These are phyloP conservation scores for Melanotaenia pygmaea DNA, from an alignment of 2,797 vertebrate species.

Conservation along the genomic window DNA sequence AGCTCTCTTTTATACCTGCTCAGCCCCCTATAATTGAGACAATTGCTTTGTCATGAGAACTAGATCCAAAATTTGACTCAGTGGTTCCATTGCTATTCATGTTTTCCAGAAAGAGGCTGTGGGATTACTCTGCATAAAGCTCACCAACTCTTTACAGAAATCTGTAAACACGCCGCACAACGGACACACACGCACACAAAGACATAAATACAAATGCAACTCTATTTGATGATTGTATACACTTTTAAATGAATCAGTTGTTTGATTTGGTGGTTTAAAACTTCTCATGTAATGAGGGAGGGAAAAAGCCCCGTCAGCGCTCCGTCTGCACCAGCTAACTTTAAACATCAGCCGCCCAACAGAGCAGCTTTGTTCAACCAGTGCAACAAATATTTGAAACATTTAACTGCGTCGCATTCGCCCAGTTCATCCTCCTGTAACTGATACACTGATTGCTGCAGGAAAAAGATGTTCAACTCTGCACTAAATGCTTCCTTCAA, in stretches of 20 bases:
- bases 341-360: not conserved
- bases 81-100: constrained; percentile 83
- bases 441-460: not conserved
- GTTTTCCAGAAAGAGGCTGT: constrained; percentile 85
- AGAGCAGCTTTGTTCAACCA: not conserved
- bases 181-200: not conserved
- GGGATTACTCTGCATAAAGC: constrained; percentile 86
- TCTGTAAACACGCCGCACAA: constrained; percentile 31
- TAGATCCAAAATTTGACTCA: constrained; percentile 90
- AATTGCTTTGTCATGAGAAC: constrained; percentile 89
- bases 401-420: not conserved
- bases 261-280: constrained; percentile 2
- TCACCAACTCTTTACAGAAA: constrained; percentile 29
- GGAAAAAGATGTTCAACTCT: not conserved
- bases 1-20: constrained; percentile 82
- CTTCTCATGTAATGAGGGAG: constrained; percentile 7
- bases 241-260: constrained; percentile 10
- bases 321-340: not conserved
- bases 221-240: constrained; percentile 16
- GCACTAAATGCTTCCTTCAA: not conserved
- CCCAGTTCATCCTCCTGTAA: not conserved
- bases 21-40: constrained; percentile 75
- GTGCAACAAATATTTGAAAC: not conserved
- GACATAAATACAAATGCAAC: constrained; percentile 7
- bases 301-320: constrained; percentile 3